Evolutionary conservation across 2,888 invertebrate species (phyloP).

Genomic region (Julus scanicus): DNA sequence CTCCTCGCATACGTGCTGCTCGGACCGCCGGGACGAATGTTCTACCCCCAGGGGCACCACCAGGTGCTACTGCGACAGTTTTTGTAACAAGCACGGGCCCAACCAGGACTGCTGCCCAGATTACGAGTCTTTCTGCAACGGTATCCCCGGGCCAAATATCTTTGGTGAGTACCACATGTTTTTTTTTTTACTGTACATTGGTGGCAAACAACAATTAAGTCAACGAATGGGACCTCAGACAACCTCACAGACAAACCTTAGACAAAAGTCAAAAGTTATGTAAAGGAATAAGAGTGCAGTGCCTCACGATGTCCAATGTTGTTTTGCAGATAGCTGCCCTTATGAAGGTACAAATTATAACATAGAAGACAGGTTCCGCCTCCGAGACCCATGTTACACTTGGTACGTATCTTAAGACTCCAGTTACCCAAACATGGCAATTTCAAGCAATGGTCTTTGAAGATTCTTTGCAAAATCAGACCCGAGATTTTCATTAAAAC

Average conservation of each 20-base stretch:
- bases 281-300: not conserved
- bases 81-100: slow-evolving; percentile 1
- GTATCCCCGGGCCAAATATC: too few relatives aligned
- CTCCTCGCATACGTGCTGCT: not conserved
- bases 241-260: too few relatives aligned
- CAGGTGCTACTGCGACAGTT: slow-evolving; percentile 36
- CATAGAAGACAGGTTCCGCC: not conserved
- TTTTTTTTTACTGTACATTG: too few relatives aligned
- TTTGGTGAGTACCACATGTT: too few relatives aligned
- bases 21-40: not conserved
- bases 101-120: slow-evolving; percentile 46
- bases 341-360: not conserved
- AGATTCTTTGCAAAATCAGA: too few relatives aligned
- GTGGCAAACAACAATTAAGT: too few relatives aligned
- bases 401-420: not conserved
- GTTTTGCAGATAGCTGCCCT: not conserved
- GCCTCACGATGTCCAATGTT: not conserved
- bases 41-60: slow-evolving; percentile 1
- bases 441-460: too few relatives aligned
- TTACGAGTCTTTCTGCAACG: not conserved
- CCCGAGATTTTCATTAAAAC: too few relatives aligned
- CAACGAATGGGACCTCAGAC: too few relatives aligned
- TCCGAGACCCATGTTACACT: not conserved
- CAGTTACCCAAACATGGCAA: too few relatives aligned
- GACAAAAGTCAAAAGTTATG: too few relatives aligned